Conservation (phyloP, 2,888 invertebrate species). For the Thelaira solivaga region DNA sequence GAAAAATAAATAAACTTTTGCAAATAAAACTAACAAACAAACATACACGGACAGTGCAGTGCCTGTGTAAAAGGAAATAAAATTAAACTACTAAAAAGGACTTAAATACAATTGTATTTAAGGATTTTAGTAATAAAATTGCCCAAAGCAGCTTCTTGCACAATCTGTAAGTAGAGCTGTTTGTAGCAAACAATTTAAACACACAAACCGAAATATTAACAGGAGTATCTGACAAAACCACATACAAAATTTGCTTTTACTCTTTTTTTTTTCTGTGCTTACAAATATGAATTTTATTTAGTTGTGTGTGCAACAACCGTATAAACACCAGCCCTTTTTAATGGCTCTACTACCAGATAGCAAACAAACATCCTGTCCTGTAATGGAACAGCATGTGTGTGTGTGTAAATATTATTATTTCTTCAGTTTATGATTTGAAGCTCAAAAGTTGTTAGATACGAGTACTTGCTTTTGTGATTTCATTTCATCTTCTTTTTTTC, state of each 20-base stretch:
- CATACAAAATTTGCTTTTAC: conserved; percentile 13
- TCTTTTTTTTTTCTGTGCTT: background rate
- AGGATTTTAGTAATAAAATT: conserved; percentile 32
- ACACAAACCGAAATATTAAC: background rate
- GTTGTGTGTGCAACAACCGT: background rate
- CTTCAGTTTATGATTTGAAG: conserved; percentile 20
- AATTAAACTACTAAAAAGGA: conserved; percentile 27
- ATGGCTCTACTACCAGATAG: background rate
- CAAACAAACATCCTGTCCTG: conserved; percentile 56
- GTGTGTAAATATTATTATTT: no score
- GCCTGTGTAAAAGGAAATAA: background rate
- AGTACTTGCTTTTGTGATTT: conserved; percentile 6
- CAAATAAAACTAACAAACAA: background rate
- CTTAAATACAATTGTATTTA: conserved; percentile 42
- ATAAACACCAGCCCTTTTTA: conserved; percentile 31
- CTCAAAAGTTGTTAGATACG: conserved; percentile 39
- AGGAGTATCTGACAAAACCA: conserved; percentile 11
- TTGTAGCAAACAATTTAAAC: no score
- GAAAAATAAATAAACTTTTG: background rate
- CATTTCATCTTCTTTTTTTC: background rate
- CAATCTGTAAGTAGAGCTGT: conserved; percentile 22
- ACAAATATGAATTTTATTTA: background rate
- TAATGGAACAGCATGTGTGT: conserved; percentile 38
- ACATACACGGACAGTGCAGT: background rate
- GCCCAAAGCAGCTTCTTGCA: conserved; percentile 56